These are phyloP conservation scores for Scaptomyza hsui DNA, from an alignment of 1,140 invertebrate species.

Conservation along the genomic window DNA sequence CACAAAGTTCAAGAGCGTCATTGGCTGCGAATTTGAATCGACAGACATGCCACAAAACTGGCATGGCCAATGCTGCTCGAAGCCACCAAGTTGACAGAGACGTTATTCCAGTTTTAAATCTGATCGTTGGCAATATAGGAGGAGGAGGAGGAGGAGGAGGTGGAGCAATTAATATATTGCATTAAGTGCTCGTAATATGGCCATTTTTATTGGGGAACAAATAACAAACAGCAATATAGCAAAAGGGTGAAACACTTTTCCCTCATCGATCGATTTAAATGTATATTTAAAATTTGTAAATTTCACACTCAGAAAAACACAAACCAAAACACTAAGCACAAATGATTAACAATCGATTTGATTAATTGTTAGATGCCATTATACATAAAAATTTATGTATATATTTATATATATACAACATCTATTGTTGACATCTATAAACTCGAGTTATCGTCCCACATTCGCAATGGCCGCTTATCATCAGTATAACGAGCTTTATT, in stretches of 20 bases:
- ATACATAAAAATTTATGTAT: not conserved
- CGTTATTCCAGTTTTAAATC: slow-evolving; percentile 81
- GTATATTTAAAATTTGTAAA: too few relatives aligned
- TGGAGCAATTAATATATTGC: slow-evolving; percentile 75
- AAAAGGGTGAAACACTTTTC: not conserved
- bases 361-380: not conserved
- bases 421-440: slow-evolving; percentile 27
- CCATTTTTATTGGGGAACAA: slow-evolving; percentile 59
- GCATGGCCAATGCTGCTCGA: not conserved
- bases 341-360: too few relatives aligned
- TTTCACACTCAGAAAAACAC: too few relatives aligned
- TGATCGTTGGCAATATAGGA: slow-evolving; percentile 24
- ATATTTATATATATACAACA: not conserved
- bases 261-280: too few relatives aligned
- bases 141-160: slow-evolving; percentile 18
- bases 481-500: slow-evolving; percentile 74
- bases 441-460: slow-evolving; percentile 18
- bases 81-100: slow-evolving; percentile 62
- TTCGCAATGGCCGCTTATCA: slow-evolving; percentile 65
- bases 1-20: slow-evolving; percentile 48
- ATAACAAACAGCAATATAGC: slow-evolving; percentile 4
- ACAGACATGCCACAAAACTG: slow-evolving; percentile 25
- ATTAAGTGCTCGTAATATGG: slow-evolving; percentile 68
- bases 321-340: too few relatives aligned
- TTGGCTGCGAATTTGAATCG: slow-evolving; percentile 38